Evolutionary conservation across 1,140 invertebrate genomes (phyloP), one percentile per base, ranked within the genome.

Genomic region (Macrobrachium nipponense): DNA sequence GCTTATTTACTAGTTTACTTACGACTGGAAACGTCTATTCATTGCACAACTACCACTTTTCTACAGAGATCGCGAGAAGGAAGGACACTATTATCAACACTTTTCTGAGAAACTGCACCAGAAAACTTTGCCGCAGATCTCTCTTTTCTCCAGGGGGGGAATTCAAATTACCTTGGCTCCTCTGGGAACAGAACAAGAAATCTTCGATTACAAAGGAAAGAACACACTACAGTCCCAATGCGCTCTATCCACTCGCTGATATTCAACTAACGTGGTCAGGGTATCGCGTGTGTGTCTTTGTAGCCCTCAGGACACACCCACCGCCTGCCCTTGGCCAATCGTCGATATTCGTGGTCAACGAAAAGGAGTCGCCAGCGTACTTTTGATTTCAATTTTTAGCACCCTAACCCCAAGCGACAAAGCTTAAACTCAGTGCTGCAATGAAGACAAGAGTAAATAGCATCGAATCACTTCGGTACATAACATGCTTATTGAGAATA

Each of bases 271-370:
- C 84, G 84, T 86, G 84, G 84, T 86, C 68, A 75, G 84, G 78
- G 84, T 72, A 86, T 86, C 76, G 84, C 20, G 84, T 86, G 84
- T 86, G 84, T 86, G 84, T 86, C 84, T 86, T 86, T 86, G 84
- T 86, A 86, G 84, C 68, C 64, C 14, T 27, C 44, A 80, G 77
- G 70, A 86, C 84, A 86, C 84, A 78, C 84, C 84, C 70, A 76
- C 84, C 84, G 73, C 76, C 72, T 70, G 58, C 12, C 20, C 58
- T 80, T 68, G 68, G 11, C 84, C 84, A 86, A 86, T 72, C 84
- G 84, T 86, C 84, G 84, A 86, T 86, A 58, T 58, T 27, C 77
- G 64, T 27, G 60, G 77, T 86, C 23, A 80, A 44, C 66, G 59
- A 43, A 27, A 23, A 7, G 12, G 15, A 66, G 77, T 80, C 59